Percentiles rank a stretch among this genome's conserved stretches.
phyloP scores from a whole-genome alignment of 2,888 invertebrate species.

The Mongoloraphidia duomilia region DNA sequence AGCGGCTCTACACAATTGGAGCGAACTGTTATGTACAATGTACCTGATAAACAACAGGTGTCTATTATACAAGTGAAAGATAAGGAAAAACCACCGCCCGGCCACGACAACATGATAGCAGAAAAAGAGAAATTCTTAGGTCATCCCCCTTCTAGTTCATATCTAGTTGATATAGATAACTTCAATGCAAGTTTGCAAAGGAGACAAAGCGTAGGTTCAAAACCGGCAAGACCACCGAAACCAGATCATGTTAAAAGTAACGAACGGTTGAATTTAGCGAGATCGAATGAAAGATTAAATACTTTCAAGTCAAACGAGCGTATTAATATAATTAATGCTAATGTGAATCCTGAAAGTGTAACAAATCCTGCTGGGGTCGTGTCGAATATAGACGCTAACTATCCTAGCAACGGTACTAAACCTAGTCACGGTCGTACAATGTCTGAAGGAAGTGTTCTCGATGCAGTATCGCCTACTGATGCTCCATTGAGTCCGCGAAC shows the following conservation, averaged over 20 bases:
- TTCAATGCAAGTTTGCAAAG: conserved; percentile 6
- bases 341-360: conserved; percentile 17
- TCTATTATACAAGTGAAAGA: conserved; percentile 43
- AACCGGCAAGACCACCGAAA: conserved; percentile 24
- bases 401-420: conserved; percentile 12
- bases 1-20: conserved; percentile 39
- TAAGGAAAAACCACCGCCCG: conserved; percentile 21
- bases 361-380: conserved; percentile 7
- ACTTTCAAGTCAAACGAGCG: background rate
- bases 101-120: conserved; percentile 28
- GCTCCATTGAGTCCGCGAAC: conserved; percentile 1
- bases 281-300: conserved; percentile 16
- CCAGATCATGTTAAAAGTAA: conserved; percentile 17
- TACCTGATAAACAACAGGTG: conserved; percentile 57
- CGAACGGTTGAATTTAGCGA: conserved; percentile 10
- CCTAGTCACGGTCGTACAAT: conserved; percentile 28
- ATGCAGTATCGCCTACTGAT: conserved; percentile 14
- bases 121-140: conserved; percentile 29
- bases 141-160: conserved; percentile 16
- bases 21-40: conserved; percentile 54
- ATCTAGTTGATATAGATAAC: too few relatives aligned
- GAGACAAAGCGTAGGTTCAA: conserved; percentile 16
- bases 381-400: conserved; percentile 6
- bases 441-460: conserved; percentile 30
- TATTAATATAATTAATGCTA: conserved; percentile 16